Conservation (phyloP, 2,113 vertebrate species). For the Pyrgilauda ruficollis region DNA sequence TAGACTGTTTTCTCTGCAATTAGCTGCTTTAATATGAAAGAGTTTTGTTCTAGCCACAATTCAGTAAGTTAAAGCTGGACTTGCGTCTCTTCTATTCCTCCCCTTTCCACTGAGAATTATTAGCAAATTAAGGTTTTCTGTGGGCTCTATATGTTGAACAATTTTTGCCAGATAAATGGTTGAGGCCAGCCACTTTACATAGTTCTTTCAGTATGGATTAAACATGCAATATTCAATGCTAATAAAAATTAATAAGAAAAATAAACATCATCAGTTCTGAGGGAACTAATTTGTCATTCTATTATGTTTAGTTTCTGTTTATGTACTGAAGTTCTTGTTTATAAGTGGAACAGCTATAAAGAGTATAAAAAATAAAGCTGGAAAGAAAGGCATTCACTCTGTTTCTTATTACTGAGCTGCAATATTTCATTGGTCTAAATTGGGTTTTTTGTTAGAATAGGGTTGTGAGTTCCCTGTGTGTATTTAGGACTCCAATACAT, state of each 20-base stretch:
- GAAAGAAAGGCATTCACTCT: neutral
- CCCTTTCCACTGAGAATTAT: constrained; percentile 49
- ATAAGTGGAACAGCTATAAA: constrained; percentile 32
- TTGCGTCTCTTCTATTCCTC: neutral
- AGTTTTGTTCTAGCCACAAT: constrained; percentile 64
- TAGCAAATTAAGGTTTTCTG: constrained; percentile 26
- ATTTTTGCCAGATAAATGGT: neutral
- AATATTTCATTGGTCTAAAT: neutral
- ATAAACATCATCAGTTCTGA: constrained; percentile 6
- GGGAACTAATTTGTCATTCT: constrained; percentile 7
- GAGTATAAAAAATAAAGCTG: neutral
- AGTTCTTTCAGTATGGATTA: neutral
- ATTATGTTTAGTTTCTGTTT: constrained; percentile 25
- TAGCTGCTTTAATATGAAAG: constrained; percentile 69
- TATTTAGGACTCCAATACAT: neutral
- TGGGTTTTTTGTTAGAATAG: neutral
- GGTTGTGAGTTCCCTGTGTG: neutral
- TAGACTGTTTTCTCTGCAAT: constrained; percentile 62
- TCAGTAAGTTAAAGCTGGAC: constrained; percentile 58
- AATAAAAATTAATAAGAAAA: constrained; percentile 37
- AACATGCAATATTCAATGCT: neutral
- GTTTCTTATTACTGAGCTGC: neutral
- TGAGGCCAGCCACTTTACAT: neutral
- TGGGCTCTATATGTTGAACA: neutral
- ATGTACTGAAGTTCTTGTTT: constrained; percentile 52